Conservation (phyloP, 2,113 vertebrate species). For the Poeciliopsis retropinna region DNA sequence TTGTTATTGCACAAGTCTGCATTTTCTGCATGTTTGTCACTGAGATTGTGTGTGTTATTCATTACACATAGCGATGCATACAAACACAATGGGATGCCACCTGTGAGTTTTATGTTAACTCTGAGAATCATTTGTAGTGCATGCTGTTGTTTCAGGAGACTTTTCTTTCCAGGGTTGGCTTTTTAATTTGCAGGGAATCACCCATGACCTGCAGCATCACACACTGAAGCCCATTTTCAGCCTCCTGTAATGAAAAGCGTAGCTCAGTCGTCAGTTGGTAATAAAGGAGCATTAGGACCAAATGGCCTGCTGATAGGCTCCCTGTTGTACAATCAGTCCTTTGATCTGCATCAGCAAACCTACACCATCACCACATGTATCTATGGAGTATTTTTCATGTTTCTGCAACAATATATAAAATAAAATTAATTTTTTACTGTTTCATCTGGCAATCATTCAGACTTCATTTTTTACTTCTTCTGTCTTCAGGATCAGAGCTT, state of each 20-base stretch:
- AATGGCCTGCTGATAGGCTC: conserved; percentile 45
- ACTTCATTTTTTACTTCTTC: conserved; percentile 46
- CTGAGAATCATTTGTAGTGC: conserved; percentile 16
- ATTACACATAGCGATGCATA: conserved; percentile 15
- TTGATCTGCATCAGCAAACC: conserved; percentile 49
- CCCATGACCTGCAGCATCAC: conserved; percentile 42
- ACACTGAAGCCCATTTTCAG: conserved; percentile 50
- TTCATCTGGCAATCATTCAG: not conserved
- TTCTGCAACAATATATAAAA: not conserved
- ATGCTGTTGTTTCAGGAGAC: conserved; percentile 13
- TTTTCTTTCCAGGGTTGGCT: conserved; percentile 18
- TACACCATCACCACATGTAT: conserved; percentile 20
- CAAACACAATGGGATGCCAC: conserved; percentile 6
- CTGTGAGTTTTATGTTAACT: not conserved
- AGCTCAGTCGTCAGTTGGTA: conserved; percentile 71
- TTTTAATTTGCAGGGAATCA: conserved; percentile 46
- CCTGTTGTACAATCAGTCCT: conserved; percentile 55
- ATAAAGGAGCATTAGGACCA: conserved; percentile 65
- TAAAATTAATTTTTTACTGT: not conserved
- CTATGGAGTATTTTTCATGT: not conserved
- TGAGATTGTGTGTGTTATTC: conserved; percentile 35
- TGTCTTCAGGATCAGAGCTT: conserved; percentile 85
- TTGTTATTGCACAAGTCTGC: not conserved
- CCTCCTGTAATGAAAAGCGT: conserved; percentile 68
- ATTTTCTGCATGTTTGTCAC: conserved; percentile 31